Base-by-base conservation (phyloP, 2,113 vertebrate species). In the Thinocorus orbignyianus region DNA sequence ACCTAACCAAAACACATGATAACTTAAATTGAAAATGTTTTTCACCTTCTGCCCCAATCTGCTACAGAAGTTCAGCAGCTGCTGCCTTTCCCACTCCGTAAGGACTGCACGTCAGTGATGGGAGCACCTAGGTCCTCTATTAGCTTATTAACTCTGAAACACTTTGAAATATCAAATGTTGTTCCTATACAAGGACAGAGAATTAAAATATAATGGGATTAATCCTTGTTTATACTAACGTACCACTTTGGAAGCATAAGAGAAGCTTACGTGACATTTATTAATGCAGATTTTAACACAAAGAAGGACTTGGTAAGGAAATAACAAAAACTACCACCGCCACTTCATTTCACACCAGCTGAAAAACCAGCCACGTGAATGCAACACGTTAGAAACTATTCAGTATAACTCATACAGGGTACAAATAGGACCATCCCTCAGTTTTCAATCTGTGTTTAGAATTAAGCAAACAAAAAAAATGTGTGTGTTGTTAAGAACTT, bases 191-290 rank as follows among this genome's bases (percentile, higher is more conserved):
- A 92, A 90, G 37, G 25, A 57, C 19, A 73, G 39, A 91, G 57
- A 78, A 94, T 65, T 84, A 89, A 96, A 87, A 90, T 79, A 81
- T 39, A 94, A 91, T 41, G 25, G 28, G 60, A 89, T 80, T 91
- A 85, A 86, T 41, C 23, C 51, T 91, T 90, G 30, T 88, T 96
- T 92, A 78, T 58, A 81, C 17, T 76, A 84, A 82, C 2, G 9
- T 25, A 82, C 22, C 25, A 92, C 66, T 88, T 65, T 49, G 57
- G 72, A 92, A 95, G 33, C 3, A 0, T 33, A 60, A 46, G 7
- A 68, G 64, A 86, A 46, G 49, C 57, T 92, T 86, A 68, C 3
- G n/a, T 72, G 77, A 81, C 66, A 79, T 85, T 92, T 81, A 69
- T 82, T 89, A 85, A 72, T 54, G 68, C 22, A 80, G 69, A 54